Percentiles rank a stretch among this genome's conserved stretches.
Conservation (phyloP, 2,797 vertebrate genomes). For the Forpus xanthops region DNA sequence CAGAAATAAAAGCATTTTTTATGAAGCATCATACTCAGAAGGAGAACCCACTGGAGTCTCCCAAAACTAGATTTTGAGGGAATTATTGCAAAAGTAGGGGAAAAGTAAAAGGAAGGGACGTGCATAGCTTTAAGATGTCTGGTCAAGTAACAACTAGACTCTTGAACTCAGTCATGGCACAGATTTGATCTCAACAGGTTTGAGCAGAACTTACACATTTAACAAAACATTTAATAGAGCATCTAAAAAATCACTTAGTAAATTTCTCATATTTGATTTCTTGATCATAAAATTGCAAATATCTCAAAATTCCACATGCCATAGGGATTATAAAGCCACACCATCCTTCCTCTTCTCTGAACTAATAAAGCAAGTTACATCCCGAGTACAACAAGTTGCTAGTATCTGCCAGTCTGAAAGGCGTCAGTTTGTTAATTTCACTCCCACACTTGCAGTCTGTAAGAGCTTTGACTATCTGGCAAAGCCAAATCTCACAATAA, state of each 20-base stretch:
- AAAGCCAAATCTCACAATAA: conserved; percentile 47
- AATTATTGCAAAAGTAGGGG: not conserved
- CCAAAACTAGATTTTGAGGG: not conserved
- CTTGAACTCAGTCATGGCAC: not conserved
- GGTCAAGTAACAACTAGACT: not conserved
- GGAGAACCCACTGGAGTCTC: not conserved
- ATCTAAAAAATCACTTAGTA: not conserved
- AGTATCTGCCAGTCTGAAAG: not conserved
- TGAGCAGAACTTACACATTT: not conserved
- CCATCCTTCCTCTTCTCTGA: not conserved
- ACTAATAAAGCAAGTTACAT: not conserved
- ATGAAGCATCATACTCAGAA: not conserved
- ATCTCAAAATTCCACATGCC: not conserved
- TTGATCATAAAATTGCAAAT: not conserved
- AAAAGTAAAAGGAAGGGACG: not conserved
- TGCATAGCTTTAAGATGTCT: not conserved
- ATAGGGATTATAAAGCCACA: not conserved
- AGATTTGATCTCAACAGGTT: not conserved
- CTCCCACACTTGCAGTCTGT: not conserved
- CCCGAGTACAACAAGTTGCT: not conserved
- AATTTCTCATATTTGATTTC: not conserved
- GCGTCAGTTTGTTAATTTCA: conserved; percentile 16
- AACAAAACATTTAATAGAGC: not conserved
- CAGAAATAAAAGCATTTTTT: not conserved
- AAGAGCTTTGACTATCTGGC: conserved; percentile 34